Base-by-base conservation (phyloP, 2,888 invertebrate genomes). In the Peribatodes rhomboidaria region DNA sequence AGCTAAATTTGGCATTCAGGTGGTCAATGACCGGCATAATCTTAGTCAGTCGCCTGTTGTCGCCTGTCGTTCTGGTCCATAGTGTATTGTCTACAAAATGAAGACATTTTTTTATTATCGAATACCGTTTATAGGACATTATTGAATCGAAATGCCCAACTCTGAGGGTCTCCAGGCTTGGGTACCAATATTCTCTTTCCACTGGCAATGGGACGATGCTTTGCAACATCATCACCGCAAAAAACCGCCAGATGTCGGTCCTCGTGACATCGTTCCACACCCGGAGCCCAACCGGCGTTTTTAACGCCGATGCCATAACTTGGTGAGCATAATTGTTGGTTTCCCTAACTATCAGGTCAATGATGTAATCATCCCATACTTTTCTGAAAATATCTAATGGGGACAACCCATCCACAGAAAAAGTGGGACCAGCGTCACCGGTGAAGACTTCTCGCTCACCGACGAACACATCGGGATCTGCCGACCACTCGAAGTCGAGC, bases 401-500 rank as follows among this genome's bases (percentile, higher is more conserved):
- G 6, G 41, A 41, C 41, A 41, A 16, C 41, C 41, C 41, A 9
- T 16, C 16, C 16, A 16, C 16, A 9, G 16, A 16, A 41, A 41
- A 41, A 41, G 41, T 41, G 16, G 41, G 41, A 16, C 41, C 41
- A 16, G 41, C 16, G 16, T 16, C 7, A 9, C 41, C 41, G 16
- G 41, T 41, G 16, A 41, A 41, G 6, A 16, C 41, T 16, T 41
- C 41, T 16, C 41, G 16, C 16, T 16, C 41, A 16, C 41, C 41
- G 16, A 16, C 41, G 9, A 41, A 41, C 7, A 16, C 16, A 16
- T 14, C 16, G 16, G 8, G 6, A 41, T 14, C 41, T 9, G 41
- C 14, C 9, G 16, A 18, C 41, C 41, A 41, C 16, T 41, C 41
- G 16, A 41, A 41, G 16, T 78, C n/a, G n/a, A n/a, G n/a, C n/a